Conservation (phyloP, 2,797 vertebrate species). For the Scarus forsteni region DNA sequence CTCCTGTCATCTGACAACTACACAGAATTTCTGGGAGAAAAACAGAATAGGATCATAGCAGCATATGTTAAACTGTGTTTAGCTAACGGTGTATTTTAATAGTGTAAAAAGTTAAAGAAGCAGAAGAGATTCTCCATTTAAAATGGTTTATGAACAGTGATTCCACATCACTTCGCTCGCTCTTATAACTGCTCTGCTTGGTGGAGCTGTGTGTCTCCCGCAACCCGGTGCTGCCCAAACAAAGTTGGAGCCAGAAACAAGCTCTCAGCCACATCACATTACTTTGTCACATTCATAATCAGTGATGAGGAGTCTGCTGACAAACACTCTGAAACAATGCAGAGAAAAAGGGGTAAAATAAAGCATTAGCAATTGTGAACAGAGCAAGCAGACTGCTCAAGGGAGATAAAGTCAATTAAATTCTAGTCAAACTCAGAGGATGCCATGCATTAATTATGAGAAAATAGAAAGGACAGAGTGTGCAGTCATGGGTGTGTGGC, state of each 20-base stretch:
- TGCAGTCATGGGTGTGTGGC: conserved; percentile 18
- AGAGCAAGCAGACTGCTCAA: conserved; percentile 43
- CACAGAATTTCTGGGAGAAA: not conserved
- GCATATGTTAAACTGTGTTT: not conserved
- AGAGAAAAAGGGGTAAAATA: not conserved
- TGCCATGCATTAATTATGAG: conserved; percentile 27
- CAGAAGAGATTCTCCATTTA: conserved; percentile 7
- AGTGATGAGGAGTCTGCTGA: conserved; percentile 15
- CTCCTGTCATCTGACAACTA: not conserved
- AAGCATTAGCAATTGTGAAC: conserved; percentile 29
- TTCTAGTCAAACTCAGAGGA: conserved; percentile 51
- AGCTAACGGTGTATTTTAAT: not conserved
- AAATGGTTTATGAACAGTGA: conserved; percentile 30
- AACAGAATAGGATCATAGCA: not conserved
- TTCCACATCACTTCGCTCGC: conserved; percentile 13
- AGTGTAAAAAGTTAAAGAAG: not conserved
- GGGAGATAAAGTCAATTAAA: conserved; percentile 63
- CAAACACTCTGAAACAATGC: conserved; percentile 39
- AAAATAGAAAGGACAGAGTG: not conserved
- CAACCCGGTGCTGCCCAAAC: conserved; percentile 6
- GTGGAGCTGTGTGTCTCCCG: not conserved
- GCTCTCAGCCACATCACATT: conserved; percentile 20
- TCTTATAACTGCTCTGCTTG: conserved; percentile 14
- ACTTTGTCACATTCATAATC: conserved; percentile 39
- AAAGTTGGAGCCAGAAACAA: conserved; percentile 13